Evolutionary conservation across 2,113 vertebrate species (phyloP), one percentile per base, ranked within the genome.

Genomic region (Nipponia nippon): DNA sequence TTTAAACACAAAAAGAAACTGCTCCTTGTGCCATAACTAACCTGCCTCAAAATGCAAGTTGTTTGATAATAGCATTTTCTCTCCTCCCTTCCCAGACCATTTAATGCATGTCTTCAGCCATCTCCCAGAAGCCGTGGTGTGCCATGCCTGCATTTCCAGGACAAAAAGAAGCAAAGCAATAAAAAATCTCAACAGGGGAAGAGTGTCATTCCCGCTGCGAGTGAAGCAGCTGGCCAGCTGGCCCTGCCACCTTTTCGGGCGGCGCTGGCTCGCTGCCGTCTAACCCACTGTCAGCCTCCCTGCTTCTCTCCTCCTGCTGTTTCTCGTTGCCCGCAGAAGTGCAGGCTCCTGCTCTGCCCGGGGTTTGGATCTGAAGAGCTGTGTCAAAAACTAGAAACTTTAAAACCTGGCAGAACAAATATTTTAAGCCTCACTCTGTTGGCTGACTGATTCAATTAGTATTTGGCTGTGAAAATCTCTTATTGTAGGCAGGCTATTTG

Each of bases 281-380:
- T 7, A 6, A 6, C 6, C 36, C 38, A 0, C 44, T 21, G 9
- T 8, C 58, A 13, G 56, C 16, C 32, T 34, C 36, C 30, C 18
- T 4, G 67, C 59, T 12, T 14, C 30, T 3, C 50, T 65, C 40
- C 40, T 75, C n/a, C 67, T 10, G 47, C 58, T 7, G 0, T 14
- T 22, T 20, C 77, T 42, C 10, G 0, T 2, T 13, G 46, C 38
- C 47, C 23, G 44, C 36, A 10, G 36, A 2, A 10, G 18, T 1
- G 10, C 38, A 11, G 78, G 32, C 27, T 32, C 44, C 49, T 13
- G 16, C 56, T 47, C 40, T 0, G 2, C 1, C 17, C 2, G 16
- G 7, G 1, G 9, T 2, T 32, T 17, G 53, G 63, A 3, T 53
- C 7, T 34, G 44, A 22, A 32, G 63, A 30, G 36, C 72, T 16